Conservation (phyloP, 1,140 invertebrate genomes). For the Drosophila kanapiae region DNA sequence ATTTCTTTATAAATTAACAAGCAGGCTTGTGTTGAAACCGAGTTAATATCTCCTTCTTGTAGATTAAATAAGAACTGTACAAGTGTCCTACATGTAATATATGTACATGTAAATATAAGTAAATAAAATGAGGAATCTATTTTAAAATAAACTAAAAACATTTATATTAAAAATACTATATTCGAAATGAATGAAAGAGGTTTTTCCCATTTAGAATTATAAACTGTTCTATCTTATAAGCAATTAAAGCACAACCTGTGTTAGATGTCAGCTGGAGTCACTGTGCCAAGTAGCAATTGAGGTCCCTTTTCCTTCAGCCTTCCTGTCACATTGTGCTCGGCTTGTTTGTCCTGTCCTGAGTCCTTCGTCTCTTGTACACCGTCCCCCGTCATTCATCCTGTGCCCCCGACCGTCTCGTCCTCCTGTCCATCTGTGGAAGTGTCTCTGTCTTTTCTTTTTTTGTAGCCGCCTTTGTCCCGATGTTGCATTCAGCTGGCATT, state of each 20-base stretch:
- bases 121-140: too few species aligned
- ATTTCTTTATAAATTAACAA: too few species aligned
- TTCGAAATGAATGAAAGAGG: too few species aligned
- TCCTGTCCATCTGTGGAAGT: conserved; percentile 26
- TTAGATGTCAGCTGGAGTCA: conserved; percentile 8
- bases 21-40: too few species aligned
- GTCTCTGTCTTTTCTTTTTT: conserved; percentile 36
- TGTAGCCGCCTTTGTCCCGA: conserved; percentile 39
- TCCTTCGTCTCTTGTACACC: neutral
- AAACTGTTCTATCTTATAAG: neutral
- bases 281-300: conserved; percentile 23
- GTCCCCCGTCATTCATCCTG: neutral
- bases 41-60: too few species aligned
- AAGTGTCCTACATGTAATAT: too few species aligned
- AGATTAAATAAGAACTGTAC: too few species aligned
- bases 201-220: neutral
- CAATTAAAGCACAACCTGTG: conserved; percentile 1
- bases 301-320: conserved; percentile 30
- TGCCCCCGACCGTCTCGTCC: neutral
- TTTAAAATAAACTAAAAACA: neutral
- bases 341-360: conserved; percentile 34
- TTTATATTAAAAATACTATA: too few species aligned
- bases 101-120: too few species aligned
- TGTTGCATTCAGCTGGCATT: conserved; percentile 51
- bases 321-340: conserved; percentile 57